Base-by-base conservation (phyloP, 2,797 vertebrate species). In the Sebastes itinus region DNA sequence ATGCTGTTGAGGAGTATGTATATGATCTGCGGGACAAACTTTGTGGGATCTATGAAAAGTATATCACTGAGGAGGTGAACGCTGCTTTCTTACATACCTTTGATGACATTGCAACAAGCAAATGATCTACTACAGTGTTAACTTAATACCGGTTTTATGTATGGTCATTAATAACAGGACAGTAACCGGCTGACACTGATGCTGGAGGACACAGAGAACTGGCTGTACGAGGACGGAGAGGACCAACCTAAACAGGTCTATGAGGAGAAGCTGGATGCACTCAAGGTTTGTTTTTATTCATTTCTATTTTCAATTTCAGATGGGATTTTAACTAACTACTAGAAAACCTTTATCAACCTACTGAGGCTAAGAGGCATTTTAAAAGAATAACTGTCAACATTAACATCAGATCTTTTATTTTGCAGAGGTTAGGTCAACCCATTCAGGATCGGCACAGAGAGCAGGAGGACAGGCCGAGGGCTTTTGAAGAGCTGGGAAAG, bases 171-270 rank as follows among this genome's bases (percentile, higher is more conserved):
- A 49, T 61, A 62, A 42, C 78, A 99, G 98, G 98, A 99, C 82
- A 95, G 96, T 69, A 97, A 90, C 83, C 96, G 95, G 68, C 92
- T 99, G 78, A 94, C 96, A 3, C 89, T 96, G 87, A 93, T 99
- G 94, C 92, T 99, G 83, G 98, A 98, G 89, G 97, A 97, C 91
- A 98, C 97, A 18, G 98, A 98, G 95, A 98, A 96, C 88, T 99
- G 98, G 98, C 96, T 99, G 82, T 99, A 99, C 89, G 98, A 99
- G 91, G 98, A 99, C 56, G 98, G 98, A 86, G 98, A 98, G 85
- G 97, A 99, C 89, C 98, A 99, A 59, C 95, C 96, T 70, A 99
- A 98, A 91, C 96, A 97, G 78, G 89, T 98, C 22, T 99, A 99
- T 70, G 95, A 97, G 92, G 97, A 98, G 89, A 99, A 98, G 86